A percentile compares a stretch with the other conserved stretches of the same genome.
Evolutionary conservation across 2,797 vertebrate genomes (phyloP).

Genomic region (Rhabdomys pumilio): DNA sequence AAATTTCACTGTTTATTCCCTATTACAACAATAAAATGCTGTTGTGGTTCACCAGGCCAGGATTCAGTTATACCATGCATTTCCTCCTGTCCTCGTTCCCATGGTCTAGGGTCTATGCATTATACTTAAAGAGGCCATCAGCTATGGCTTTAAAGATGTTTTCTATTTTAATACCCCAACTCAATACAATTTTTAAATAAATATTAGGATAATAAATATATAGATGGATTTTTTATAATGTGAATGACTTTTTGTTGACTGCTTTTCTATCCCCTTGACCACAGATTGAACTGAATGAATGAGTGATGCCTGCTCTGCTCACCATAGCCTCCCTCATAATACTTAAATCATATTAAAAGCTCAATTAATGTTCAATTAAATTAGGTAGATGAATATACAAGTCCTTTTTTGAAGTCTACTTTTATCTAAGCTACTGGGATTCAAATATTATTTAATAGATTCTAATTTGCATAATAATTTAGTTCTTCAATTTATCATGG

Average conservation of each 20-base stretch:
- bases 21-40: neutral
- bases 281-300: neutral
- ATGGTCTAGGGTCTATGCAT: neutral
- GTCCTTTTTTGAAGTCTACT: slow-evolving; percentile 44
- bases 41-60: neutral
- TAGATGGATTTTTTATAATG: slow-evolving; percentile 11
- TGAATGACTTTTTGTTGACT: slow-evolving; percentile 11
- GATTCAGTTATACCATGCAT: too few relatives aligned
- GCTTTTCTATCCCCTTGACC: neutral
- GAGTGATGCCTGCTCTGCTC: neutral
- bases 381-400: slow-evolving; percentile 17
- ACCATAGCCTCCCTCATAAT: neutral
- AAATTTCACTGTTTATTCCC: neutral
- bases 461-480: slow-evolving; percentile 66
- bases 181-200: slow-evolving; percentile 35
- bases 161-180: slow-evolving; percentile 30
- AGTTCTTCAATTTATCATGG: slow-evolving; percentile 51
- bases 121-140: neutral
- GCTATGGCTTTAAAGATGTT: neutral
- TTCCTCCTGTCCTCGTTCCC: neutral
- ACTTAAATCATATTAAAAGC: neutral
- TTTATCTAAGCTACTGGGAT: slow-evolving; percentile 42
- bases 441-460: slow-evolving; percentile 61
- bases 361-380: slow-evolving; percentile 40
- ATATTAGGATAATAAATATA: neutral